Base-by-base conservation (phyloP, 2,797 vertebrate species). In the Leucoraja ocellata region DNA sequence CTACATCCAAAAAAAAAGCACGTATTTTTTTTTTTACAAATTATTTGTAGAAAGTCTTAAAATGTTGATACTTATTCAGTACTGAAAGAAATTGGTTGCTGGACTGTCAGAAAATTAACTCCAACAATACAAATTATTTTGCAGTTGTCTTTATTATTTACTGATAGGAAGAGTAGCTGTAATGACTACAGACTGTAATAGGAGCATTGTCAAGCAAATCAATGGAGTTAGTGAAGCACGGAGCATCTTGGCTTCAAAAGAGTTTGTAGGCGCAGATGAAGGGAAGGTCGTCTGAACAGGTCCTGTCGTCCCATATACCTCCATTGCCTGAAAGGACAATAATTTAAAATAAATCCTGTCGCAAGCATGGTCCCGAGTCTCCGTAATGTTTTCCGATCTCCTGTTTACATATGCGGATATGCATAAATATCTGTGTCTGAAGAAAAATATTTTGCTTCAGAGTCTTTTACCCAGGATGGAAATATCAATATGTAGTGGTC, bases 251-350 rank as follows among this genome's bases (percentile, higher is more conserved):
- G 54, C 23, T 58, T 92, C 90, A 92, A 23, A 54, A 18, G 21
- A 58, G 11, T 21, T n/a, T 74, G 71, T 92, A 92, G 71, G 23
- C 36, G 76, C 90, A 92, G 18, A 92, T 32, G 76, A 92, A 92
- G 46, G 90, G 90, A 14, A 92, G 73, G 28, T 73, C 71, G 28
- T 92, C 68, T 76, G 90, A 92, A 92, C 90, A 92, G 36, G 1
- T 0, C 11, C 68, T 76, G 25, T 92, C 68, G n/a, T 92, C 28
- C 90, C 90, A 92, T 54, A 8, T 54, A 39, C 71, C 90, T 74
- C 13, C 36, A 76, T 54, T 25, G 21, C 39, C 90, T 92, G 90
- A 76, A 76, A 92, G 23, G 54, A 91, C 11, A 92, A 23, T 54
- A 46, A 54, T 54, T 92, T 25, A 46, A 32, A 46, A 39, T 65